Conservation (phyloP, 1,140 invertebrate genomes). For the Chrysopa pallens region DNA sequence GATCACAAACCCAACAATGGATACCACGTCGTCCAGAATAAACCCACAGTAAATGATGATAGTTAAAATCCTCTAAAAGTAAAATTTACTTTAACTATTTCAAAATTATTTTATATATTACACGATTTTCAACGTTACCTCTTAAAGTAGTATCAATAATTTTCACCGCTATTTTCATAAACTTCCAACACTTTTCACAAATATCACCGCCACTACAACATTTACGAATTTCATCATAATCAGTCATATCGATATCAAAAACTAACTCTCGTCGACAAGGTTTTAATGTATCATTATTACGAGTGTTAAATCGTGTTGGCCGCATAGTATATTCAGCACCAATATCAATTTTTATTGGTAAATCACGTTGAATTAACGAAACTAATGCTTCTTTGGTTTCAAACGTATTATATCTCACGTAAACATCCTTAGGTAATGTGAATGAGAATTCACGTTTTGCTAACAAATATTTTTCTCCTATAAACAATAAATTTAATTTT, state of each 20-base stretch:
- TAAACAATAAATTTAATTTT: no score
- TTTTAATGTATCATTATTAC: conserved; percentile 12
- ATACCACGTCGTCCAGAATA: conserved; percentile 92
- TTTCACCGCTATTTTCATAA: conserved; percentile 85
- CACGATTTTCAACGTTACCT: conserved; percentile 40
- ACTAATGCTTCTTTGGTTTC: conserved; percentile 62
- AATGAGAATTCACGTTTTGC: conserved; percentile 78
- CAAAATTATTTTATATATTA: no score
- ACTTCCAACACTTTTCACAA: conserved; percentile 93
- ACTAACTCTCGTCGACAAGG: conserved; percentile 78
- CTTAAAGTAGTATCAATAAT: conserved; percentile 71
- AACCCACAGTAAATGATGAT: conserved; percentile 84
- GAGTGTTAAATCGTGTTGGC: conserved; percentile 11
- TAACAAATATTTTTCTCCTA: no score
- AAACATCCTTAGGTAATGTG: conserved; percentile 84
- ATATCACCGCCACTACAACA: conserved; percentile 82
- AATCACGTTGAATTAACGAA: conserved; percentile 56
- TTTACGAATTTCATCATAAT: conserved; percentile 92
- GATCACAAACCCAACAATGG: conserved; percentile 95
- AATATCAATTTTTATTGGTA: conserved; percentile 90
- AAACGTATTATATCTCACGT: conserved; percentile 84
- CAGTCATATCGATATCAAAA: conserved; percentile 99
- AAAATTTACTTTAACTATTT: no score
- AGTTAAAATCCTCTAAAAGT: conserved; percentile 84
- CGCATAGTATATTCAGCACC: conserved; percentile 70